Evolutionary conservation across 2,113 vertebrate species (phyloP), one percentile per base, ranked within the genome.

Genomic region (Bos indicus): DNA sequence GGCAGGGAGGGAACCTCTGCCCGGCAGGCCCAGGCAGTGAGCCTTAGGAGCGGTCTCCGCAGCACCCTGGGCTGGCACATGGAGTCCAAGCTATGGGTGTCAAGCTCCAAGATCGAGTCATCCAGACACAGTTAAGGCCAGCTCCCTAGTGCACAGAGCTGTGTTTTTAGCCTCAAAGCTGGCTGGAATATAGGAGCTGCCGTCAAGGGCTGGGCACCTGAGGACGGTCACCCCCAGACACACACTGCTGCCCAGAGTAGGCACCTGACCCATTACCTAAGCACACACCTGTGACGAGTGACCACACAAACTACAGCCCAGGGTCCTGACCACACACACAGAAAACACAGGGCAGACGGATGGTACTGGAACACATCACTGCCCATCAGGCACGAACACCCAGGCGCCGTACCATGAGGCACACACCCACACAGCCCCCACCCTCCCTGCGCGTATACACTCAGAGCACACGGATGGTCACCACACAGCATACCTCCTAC

Each of bases 391-490:
- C 28, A 11, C 6, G 11, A 21, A 46, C 48, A 36, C n/a, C 5
- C 46, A 2, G 83, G 71, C 9, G 1, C 46, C 82, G 5, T 4
- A 7, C 59, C 0, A 6, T 21, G 4, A 36, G 85, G 54, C 1
- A 0, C 51, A 33, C 2, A 1, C 30, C 5, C 2, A 10, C 17
- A 48, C 48, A 7, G 78, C 48, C 26, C 23, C 62, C 14, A 21
- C 8, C 60, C n/a, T 4, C 54, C 7, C 57, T 21, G 1, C 0
- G 19, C 3, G 0, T 14, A 1, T 8, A 26, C 52, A 5, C 16
- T 28, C 30, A n/a, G 94, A 48, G 84, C 60, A 62, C 15, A 28
- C 0, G 2, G 54, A 16, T 26, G 17, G 9, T 25, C n/a, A 51
- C 91, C 57, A 36, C n/a, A 3, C 2, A 33, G 62, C 19, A 2